Evolutionary conservation across 2,888 invertebrate genomes (phyloP).

Genomic region (Agriopis leucophaearia): DNA sequence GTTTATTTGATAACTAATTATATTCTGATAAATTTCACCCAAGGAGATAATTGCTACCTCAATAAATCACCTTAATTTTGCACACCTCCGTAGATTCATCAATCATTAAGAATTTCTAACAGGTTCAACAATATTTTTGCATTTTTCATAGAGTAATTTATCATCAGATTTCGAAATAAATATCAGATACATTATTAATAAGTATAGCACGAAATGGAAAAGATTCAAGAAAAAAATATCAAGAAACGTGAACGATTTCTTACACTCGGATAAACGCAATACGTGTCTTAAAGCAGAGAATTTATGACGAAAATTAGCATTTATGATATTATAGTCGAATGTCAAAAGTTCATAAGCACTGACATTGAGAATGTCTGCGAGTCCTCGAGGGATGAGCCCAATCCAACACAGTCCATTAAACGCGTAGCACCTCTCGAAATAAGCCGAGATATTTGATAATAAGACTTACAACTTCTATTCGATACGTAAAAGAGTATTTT

Average conservation of each 20-base stretch:
- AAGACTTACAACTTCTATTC: conserved; percentile 25
- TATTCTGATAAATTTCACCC: conserved; percentile 15
- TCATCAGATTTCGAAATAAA: conserved; percentile 27
- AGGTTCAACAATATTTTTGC: conserved; percentile 23
- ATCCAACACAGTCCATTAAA: conserved; percentile 31
- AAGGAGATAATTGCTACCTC: conserved; percentile 29
- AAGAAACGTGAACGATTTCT: conserved; percentile 4
- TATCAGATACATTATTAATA: conserved; percentile 6
- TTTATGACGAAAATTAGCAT: conserved; percentile 41
- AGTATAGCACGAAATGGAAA: conserved; percentile 14
- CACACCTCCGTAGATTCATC: conserved; percentile 32
- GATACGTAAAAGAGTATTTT: conserved; percentile 29
- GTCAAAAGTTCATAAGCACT: conserved; percentile 53
- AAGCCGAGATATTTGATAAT: conserved; percentile 39
- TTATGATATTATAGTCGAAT: conserved; percentile 44
- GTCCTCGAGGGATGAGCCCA: conserved; percentile 35
- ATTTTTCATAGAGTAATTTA: conserved; percentile 20
- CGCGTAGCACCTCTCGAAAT: conserved; percentile 30
- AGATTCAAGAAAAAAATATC: conserved; percentile 13
- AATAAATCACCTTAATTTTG: conserved; percentile 33
- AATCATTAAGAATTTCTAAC: conserved; percentile 34
- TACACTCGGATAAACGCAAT: conserved; percentile 20
- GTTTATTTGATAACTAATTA: conserved; percentile 3
- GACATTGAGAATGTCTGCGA: conserved; percentile 40
- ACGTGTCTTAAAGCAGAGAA: conserved; percentile 16